Conservation (phyloP, 2,113 vertebrate genomes). For the Calcarius ornatus region DNA sequence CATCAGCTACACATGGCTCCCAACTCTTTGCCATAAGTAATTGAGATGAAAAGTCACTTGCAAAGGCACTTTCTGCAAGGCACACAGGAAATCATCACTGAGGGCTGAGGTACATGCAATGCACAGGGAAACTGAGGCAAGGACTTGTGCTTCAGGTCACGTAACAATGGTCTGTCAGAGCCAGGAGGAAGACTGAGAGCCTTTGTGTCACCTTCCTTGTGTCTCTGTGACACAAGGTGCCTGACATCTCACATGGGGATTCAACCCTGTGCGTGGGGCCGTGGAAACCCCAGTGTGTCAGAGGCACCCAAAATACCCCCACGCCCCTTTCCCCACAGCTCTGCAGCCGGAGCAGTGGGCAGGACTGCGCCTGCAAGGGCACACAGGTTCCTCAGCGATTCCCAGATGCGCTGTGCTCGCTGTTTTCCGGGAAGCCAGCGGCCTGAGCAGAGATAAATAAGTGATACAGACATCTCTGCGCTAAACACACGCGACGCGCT, state of each 20-base stretch:
- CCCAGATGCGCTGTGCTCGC: conserved; percentile 30
- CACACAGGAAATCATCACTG: fast-evolving
- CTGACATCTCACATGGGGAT: fast-evolving
- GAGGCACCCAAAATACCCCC: background rate
- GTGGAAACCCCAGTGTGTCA: background rate
- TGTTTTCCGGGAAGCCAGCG: conserved; percentile 52
- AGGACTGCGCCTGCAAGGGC: background rate
- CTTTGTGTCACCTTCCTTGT: background rate
- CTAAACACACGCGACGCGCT: conserved; percentile 63
- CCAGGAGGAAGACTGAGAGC: background rate
- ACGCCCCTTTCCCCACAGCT: fast-evolving
- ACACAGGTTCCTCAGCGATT: background rate
- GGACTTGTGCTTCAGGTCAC: background rate
- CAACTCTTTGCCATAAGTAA: background rate
- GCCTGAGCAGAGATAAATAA: conserved; percentile 62
- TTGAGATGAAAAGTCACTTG: background rate
- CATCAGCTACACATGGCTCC: background rate
- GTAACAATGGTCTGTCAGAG: background rate
- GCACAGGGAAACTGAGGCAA: background rate
- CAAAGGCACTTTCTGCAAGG: background rate
- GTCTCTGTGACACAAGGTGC: background rate
- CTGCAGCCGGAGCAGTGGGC: background rate
- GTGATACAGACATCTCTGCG: conserved; percentile 60
- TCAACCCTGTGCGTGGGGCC: fast-evolving
- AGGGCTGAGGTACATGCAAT: background rate